Conservation (phyloP, 1,140 invertebrate genomes). For the Heliothis virescens region DNA sequence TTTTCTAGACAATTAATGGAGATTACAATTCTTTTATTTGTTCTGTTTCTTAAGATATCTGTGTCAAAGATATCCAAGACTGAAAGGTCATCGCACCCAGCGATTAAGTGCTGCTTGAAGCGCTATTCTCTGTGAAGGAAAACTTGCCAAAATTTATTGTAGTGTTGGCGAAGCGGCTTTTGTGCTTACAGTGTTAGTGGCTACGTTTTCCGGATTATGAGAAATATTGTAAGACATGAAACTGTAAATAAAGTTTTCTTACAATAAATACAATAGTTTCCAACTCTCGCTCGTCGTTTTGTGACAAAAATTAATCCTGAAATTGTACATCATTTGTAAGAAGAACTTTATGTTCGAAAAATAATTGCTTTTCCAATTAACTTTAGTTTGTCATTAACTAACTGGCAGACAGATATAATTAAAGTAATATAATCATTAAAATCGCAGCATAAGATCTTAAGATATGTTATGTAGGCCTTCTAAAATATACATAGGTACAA, state of each 20-base stretch:
- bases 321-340: too few species aligned
- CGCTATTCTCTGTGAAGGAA: conserved; percentile 27
- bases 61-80: neutral
- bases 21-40: neutral
- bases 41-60: neutral
- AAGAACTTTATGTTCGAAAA: too few species aligned
- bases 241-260: neutral
- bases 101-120: conserved; percentile 5
- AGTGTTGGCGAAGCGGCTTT: conserved; percentile 20
- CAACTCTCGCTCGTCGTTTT: too few species aligned
- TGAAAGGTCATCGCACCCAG: conserved; percentile 1
- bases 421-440: too few species aligned
- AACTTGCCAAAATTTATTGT: conserved; percentile 24
- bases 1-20: neutral
- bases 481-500: too few species aligned
- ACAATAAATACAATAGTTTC: too few species aligned
- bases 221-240: conserved; percentile 9
- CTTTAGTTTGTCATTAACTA: too few species aligned
- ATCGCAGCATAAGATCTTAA: too few species aligned
- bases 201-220: conserved; percentile 8
- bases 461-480: too few species aligned
- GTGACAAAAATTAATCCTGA: too few species aligned
- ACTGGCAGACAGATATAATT: too few species aligned
- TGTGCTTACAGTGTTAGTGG: conserved; percentile 16
- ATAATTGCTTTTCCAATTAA: too few species aligned